A percentile compares a stretch with the other conserved stretches of the same genome.
Conservation (phyloP, 2,797 vertebrate species). For the Malurus leucopterus region DNA sequence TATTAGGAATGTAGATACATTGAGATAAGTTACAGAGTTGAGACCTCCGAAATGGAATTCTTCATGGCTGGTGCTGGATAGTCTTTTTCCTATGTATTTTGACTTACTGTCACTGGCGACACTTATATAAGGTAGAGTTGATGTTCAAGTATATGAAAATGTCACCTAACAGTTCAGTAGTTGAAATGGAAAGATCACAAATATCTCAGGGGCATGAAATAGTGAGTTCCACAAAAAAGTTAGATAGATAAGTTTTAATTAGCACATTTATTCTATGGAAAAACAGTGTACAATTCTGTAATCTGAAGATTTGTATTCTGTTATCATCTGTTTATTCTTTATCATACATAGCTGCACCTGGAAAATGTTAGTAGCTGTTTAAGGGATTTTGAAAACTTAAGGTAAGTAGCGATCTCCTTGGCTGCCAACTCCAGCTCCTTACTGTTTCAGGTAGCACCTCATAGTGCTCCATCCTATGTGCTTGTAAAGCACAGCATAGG, state of each 20-base stretch:
- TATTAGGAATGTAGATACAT: not conserved
- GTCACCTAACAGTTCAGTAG: not conserved
- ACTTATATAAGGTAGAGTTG: not conserved
- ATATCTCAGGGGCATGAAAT: not conserved
- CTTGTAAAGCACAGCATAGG: not conserved
- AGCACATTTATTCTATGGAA: not conserved
- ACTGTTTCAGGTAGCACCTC: not conserved
- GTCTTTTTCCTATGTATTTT: not conserved
- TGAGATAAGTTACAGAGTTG: not conserved
- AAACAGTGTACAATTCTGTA: not conserved
- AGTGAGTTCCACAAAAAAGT: not conserved
- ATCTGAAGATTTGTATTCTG: not conserved
- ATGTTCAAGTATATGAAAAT: not conserved
- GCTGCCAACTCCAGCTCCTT: not conserved
- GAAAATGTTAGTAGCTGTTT: not conserved
- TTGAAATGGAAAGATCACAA: conserved; percentile 6
- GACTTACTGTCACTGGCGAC: not conserved
- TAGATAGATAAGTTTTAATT: not conserved
- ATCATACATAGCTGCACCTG: not conserved
- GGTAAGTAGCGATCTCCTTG: not conserved
- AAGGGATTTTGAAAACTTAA: not conserved
- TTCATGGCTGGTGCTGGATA: not conserved
- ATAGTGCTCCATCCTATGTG: not conserved
- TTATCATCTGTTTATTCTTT: not conserved
- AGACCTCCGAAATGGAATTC: not conserved